These are phyloP conservation scores for Macrochelys suwanniensis DNA, from an alignment of 2,797 vertebrate genomes.

Conservation along the genomic window DNA sequence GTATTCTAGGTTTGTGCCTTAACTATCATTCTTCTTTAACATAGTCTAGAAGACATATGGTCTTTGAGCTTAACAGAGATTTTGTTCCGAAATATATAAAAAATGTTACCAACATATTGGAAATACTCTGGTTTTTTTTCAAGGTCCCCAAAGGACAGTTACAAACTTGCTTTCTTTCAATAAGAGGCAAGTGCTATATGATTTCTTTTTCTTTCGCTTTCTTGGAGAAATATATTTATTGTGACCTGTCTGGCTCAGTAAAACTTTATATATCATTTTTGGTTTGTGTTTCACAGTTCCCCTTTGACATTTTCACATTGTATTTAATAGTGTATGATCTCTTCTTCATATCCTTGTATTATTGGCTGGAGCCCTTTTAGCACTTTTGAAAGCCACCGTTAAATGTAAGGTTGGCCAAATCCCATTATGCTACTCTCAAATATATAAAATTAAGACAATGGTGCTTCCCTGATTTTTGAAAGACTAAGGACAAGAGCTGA, in stretches of 20 bases:
- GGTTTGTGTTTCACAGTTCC: not conserved
- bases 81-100: not conserved
- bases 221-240: not conserved
- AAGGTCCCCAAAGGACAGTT: not conserved
- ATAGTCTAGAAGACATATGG: not conserved
- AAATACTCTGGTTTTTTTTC: not conserved
- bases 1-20: not conserved
- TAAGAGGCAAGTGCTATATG: not conserved
- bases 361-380: not conserved
- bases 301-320: not conserved
- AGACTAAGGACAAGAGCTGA: not conserved
- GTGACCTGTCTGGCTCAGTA: not conserved
- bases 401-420: not conserved
- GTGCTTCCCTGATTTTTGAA: not conserved
- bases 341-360: not conserved
- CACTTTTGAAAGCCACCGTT: not conserved
- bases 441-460: not conserved
- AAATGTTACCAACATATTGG: not conserved
- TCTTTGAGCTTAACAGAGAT: not conserved
- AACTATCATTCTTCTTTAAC: not conserved
- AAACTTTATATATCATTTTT: not conserved
- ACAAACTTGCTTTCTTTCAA: not conserved
- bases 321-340: not conserved
- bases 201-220: not conserved
- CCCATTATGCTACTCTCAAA: not conserved